phyloP scores from a whole-genome alignment of 2,113 vertebrate genomes.

The Chrysochloris asiatica region DNA sequence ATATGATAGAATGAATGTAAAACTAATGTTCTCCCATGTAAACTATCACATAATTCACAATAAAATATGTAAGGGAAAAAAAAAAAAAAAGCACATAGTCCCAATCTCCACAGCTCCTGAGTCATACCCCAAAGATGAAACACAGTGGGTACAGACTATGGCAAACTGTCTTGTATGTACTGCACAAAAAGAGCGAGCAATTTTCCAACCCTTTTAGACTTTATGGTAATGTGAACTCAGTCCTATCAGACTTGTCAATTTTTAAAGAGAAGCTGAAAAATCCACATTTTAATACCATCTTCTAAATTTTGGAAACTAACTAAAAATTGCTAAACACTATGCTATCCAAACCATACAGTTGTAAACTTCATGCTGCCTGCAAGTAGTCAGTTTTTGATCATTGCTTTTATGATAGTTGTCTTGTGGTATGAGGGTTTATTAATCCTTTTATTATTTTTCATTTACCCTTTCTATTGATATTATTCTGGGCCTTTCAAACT shows the following conservation, averaged over 20 bases:
- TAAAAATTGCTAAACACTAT: background rate
- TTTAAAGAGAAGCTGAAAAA: slow-evolving; percentile 41
- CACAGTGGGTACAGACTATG: background rate
- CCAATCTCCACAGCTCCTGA: background rate
- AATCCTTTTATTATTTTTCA: background rate
- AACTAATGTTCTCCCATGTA: too few species aligned
- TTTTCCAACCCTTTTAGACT: background rate
- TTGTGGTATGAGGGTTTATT: background rate
- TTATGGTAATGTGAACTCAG: background rate
- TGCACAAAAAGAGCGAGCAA: background rate
- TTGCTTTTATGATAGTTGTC: background rate
- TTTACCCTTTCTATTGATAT: background rate
- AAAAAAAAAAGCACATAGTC: too few species aligned
- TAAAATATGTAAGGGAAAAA: too few species aligned
- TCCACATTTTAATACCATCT: slow-evolving; percentile 2
- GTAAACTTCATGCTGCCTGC: background rate
- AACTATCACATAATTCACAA: too few species aligned
- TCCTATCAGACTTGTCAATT: background rate
- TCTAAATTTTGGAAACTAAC: background rate
- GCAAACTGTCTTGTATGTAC: background rate
- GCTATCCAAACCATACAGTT: background rate
- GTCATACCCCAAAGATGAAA: background rate
- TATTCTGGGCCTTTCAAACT: background rate
- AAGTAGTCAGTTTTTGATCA: background rate
- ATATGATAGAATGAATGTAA: too few species aligned